These are phyloP conservation scores for Mormyrus hasselquistii DNA, from an alignment of 2,797 vertebrate species.

Conservation along the genomic window DNA sequence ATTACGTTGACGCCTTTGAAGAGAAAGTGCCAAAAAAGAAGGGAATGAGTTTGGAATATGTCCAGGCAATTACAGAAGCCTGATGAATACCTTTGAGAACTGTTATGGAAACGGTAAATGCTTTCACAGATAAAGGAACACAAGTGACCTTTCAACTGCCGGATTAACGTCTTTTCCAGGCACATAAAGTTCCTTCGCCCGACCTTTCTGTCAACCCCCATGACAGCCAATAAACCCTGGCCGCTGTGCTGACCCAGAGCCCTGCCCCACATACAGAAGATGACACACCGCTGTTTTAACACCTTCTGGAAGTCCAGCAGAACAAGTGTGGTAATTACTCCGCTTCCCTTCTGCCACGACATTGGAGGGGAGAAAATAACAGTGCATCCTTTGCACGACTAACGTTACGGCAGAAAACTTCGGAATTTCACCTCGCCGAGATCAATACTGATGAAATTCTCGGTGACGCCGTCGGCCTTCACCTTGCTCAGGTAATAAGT, in stretches of 20 bases:
- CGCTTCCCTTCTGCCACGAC: background rate
- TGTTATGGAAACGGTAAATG: conserved; percentile 65
- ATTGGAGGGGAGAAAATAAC: background rate
- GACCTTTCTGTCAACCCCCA: conserved; percentile 31
- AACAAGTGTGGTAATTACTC: background rate
- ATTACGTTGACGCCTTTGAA: conserved; percentile 63
- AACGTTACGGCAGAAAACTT: background rate
- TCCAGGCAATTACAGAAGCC: conserved; percentile 62
- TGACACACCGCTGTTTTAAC: background rate
- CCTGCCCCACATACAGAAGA: background rate
- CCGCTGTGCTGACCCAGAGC: background rate
- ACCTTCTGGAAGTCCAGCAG: background rate
- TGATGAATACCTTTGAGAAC: conserved; percentile 71
- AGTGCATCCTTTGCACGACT: background rate
- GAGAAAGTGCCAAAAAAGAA: conserved; percentile 52
- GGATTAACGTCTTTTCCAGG: conserved; percentile 64
- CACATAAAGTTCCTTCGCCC: conserved; percentile 47
- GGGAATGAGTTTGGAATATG: conserved; percentile 42
- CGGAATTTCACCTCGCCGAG: background rate
- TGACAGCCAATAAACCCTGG: conserved; percentile 28
- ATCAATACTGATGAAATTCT: background rate
- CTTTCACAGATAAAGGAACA: conserved; percentile 62
- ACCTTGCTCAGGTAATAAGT: conserved; percentile 21
- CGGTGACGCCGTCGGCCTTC: background rate
- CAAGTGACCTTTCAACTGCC: conserved; percentile 69